Evolutionary conservation across 2,113 vertebrate species (phyloP).

Genomic region (Psettodes erumei): DNA sequence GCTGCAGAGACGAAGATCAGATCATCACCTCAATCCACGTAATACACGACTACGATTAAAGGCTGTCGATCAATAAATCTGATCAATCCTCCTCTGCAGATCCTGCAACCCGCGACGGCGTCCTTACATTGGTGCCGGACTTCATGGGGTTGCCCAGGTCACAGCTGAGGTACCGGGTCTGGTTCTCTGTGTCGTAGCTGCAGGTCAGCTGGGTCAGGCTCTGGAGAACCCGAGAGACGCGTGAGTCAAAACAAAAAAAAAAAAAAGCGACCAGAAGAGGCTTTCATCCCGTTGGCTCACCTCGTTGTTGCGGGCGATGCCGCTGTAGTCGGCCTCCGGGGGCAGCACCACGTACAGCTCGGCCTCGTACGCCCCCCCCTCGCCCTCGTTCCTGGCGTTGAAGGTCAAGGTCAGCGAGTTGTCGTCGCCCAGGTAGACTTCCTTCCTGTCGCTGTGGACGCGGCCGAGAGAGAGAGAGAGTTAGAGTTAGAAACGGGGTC

Average conservation of each 20-base stretch:
- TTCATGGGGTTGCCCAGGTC: slow-evolving; percentile 95
- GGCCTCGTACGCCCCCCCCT: slow-evolving; percentile 92
- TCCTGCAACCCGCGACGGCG: no score
- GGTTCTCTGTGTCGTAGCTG: slow-evolving; percentile 87
- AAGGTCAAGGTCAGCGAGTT: slow-evolving; percentile 89
- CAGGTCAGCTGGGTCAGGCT: slow-evolving; percentile 89
- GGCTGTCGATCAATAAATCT: no score
- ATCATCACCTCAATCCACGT: not conserved
- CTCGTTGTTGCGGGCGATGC: slow-evolving; percentile 89
- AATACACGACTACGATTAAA: no score
- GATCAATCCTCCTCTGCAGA: slow-evolving; percentile 32
- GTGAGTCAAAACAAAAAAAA: slow-evolving; percentile 9
- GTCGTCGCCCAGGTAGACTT: slow-evolving; percentile 89
- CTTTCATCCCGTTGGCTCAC: slow-evolving; percentile 69
- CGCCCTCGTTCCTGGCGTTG: slow-evolving; percentile 89
- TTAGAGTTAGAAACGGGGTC: slow-evolving; percentile 29
- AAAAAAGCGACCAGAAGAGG: not conserved
- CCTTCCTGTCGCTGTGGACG: slow-evolving; percentile 84
- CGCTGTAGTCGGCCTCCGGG: slow-evolving; percentile 89
- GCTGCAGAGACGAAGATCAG: slow-evolving; percentile 71
- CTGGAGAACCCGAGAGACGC: slow-evolving; percentile 69
- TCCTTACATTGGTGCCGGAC: slow-evolving; percentile 87
- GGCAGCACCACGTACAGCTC: slow-evolving; percentile 90
- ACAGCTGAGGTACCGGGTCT: slow-evolving; percentile 89
- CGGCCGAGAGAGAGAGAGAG: slow-evolving; percentile 4